A percentile compares a stretch with the other conserved stretches of the same genome.
These are phyloP conservation scores for Platichthys flesus DNA, from an alignment of 2,113 vertebrate genomes.

Conservation along the genomic window DNA sequence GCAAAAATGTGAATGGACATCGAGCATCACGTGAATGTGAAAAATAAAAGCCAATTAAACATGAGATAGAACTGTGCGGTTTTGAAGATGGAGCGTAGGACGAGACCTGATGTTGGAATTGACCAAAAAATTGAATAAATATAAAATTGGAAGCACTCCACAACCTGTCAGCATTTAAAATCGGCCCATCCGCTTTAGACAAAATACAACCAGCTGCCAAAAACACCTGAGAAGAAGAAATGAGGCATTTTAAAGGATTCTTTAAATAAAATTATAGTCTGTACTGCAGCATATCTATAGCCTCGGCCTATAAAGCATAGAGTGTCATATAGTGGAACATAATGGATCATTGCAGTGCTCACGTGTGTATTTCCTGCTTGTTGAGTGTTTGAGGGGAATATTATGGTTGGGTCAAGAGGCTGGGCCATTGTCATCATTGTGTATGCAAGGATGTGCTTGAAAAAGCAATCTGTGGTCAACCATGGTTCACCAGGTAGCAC, in stretches of 20 bases:
- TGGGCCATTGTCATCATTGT: not conserved
- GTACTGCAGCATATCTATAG: not conserved
- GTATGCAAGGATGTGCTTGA: not conserved
- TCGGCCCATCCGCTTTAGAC: conserved; percentile 4
- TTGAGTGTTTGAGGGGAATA: not conserved
- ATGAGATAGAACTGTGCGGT: not conserved
- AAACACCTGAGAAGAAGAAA: not conserved
- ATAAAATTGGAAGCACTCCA: conserved; percentile 9
- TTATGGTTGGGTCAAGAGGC: not conserved
- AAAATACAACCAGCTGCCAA: conserved; percentile 24
- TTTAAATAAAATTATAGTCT: too few species aligned
- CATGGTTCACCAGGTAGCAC: not conserved
- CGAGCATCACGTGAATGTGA: not conserved
- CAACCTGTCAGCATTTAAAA: conserved; percentile 37
- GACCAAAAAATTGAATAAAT: not conserved
- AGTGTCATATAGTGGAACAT: not conserved
- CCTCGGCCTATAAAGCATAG: not conserved
- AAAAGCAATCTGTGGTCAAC: not conserved
- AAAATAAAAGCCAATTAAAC: not conserved
- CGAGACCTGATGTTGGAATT: not conserved
- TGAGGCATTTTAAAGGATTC: too few species aligned
- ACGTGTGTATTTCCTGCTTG: not conserved
- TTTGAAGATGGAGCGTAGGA: not conserved
- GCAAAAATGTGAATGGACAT: too few species aligned
- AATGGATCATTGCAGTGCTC: not conserved